Percentiles rank a stretch among this genome's conserved stretches.
Evolutionary conservation across 1,140 invertebrate genomes (phyloP).

Genomic region (Drosophila nasuta): DNA sequence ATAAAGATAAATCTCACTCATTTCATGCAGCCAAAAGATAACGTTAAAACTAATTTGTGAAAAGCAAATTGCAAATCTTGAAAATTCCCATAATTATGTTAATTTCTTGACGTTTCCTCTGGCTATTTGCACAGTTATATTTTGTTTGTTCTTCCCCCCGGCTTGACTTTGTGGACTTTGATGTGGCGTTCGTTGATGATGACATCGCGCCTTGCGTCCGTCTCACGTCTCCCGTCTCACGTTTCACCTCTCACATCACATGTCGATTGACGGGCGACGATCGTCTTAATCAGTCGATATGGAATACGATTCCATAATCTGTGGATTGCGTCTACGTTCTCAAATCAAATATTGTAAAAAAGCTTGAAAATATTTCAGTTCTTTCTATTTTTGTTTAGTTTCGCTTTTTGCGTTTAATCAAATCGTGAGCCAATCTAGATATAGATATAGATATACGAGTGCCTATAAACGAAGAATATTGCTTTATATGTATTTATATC

Average conservation of each 20-base stretch:
- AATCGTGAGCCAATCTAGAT: constrained; percentile 20
- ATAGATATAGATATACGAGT: constrained; percentile 18
- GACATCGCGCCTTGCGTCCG: background rate
- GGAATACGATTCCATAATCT: constrained; percentile 21
- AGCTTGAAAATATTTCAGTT: background rate
- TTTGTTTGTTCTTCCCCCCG: background rate
- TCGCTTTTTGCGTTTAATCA: constrained; percentile 37
- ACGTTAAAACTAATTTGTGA: no score
- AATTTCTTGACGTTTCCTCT: background rate
- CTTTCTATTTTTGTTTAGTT: background rate
- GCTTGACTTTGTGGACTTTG: background rate
- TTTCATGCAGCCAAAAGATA: no score
- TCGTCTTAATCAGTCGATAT: background rate
- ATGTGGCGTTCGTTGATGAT: background rate
- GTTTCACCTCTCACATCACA: background rate
- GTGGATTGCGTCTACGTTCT: constrained; percentile 1
- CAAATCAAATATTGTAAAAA: constrained; percentile 28
- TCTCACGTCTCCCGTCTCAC: background rate
- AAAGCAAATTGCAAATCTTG: no score
- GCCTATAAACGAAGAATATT: constrained; percentile 8
- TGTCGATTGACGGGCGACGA: background rate
- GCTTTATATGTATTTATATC: constrained; percentile 24
- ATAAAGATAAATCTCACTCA: no score
- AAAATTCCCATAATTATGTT: background rate
- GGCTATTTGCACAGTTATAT: background rate